A percentile compares a stretch with the other conserved stretches of the same genome.
phyloP scores from a whole-genome alignment of 2,888 invertebrate species.

The Himalopsyche japonica region DNA sequence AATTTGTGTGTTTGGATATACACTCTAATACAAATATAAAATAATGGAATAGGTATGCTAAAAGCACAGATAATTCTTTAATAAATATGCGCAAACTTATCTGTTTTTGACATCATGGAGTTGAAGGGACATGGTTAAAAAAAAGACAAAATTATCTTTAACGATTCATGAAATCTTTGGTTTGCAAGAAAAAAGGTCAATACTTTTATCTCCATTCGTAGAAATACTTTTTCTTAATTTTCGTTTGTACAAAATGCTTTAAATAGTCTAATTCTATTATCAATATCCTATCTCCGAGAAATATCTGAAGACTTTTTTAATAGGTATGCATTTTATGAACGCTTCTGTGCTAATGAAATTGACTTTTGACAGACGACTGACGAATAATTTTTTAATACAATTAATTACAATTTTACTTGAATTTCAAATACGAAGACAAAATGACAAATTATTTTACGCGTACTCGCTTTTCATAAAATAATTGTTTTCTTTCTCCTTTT shows the following conservation, averaged over 20 bases:
- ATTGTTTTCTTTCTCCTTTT: not conserved
- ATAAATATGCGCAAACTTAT: too few species aligned
- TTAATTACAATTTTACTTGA: not conserved
- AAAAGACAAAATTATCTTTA: too few species aligned
- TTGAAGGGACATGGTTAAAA: too few species aligned
- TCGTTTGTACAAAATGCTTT: not conserved
- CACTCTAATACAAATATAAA: too few species aligned
- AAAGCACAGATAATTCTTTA: too few species aligned
- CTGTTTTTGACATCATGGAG: too few species aligned
- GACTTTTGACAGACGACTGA: not conserved
- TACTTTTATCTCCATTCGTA: too few species aligned
- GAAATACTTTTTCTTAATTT: too few species aligned
- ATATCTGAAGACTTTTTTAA: not conserved
- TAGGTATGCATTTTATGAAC: not conserved
- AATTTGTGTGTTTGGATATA: too few species aligned
- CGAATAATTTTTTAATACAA: not conserved
- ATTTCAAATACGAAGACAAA: not conserved
- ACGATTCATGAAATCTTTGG: too few species aligned
- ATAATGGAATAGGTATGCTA: too few species aligned
- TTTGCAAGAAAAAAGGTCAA: too few species aligned
- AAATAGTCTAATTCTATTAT: not conserved
- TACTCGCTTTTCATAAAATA: not conserved
- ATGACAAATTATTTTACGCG: not conserved
- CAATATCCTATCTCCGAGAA: not conserved
- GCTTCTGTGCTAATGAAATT: not conserved